Percentiles rank a stretch among this genome's conserved stretches.
phyloP scores from a whole-genome alignment of 1,140 invertebrate genomes.

The Anastatus disparis region DNA sequence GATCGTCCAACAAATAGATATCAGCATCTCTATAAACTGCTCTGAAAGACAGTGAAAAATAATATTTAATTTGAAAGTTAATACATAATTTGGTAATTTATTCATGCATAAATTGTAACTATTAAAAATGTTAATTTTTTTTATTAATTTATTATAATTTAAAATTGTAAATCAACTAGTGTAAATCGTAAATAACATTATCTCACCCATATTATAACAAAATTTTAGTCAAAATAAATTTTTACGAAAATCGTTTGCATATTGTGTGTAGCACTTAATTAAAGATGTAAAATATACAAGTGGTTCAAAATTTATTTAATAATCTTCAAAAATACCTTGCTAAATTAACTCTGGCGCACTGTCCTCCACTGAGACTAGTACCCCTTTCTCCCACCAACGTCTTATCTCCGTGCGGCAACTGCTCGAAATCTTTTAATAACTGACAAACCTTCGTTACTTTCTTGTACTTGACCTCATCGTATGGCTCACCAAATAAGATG shows the following conservation, averaged over 20 bases:
- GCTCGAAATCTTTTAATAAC: slow-evolving; percentile 80
- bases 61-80: too few species aligned
- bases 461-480: slow-evolving; percentile 74
- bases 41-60: slow-evolving; percentile 57
- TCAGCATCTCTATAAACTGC: slow-evolving; percentile 84
- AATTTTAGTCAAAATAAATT: too few species aligned
- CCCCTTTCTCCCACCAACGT: slow-evolving; percentile 90
- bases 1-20: slow-evolving; percentile 84
- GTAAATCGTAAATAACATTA: slow-evolving; percentile 2
- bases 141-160: too few species aligned
- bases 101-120: too few species aligned
- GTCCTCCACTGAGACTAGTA: slow-evolving; percentile 86
- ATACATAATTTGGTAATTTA: too few species aligned
- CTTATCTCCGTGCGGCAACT: slow-evolving; percentile 82
- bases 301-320: neutral
- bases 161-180: too few species aligned
- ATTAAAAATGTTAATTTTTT: neutral
- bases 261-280: too few species aligned
- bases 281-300: too few species aligned
- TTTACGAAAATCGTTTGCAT: too few species aligned
- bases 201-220: neutral
- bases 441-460: slow-evolving; percentile 79
- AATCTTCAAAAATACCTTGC: slow-evolving; percentile 60
- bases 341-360: slow-evolving; percentile 89
- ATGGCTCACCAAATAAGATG: slow-evolving; percentile 68